Evolutionary conservation across 2,797 vertebrate species (phyloP).

Genomic region (Diceros bicornis): DNA sequence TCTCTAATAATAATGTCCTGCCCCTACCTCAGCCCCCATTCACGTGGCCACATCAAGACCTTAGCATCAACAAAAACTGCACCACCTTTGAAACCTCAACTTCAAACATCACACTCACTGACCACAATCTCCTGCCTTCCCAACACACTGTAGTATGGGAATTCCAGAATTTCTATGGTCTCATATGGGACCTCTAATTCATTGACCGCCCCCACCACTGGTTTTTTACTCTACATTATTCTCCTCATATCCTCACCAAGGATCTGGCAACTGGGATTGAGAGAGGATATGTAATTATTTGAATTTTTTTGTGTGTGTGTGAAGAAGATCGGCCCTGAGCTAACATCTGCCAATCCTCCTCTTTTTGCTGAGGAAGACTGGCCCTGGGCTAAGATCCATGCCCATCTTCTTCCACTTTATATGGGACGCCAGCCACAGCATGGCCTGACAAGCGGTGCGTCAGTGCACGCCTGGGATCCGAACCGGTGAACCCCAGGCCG

Average conservation of each 20-base stretch:
- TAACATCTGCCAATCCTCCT: too few relatives aligned
- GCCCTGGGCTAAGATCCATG: too few relatives aligned
- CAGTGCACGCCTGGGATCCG: too few relatives aligned
- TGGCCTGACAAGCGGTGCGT: too few relatives aligned
- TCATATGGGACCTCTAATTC: neutral
- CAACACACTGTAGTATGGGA: neutral
- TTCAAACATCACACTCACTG: neutral
- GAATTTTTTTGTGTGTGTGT: neutral
- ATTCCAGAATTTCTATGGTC: neutral
- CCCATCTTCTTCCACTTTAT: too few relatives aligned
- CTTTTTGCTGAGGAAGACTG: too few relatives aligned
- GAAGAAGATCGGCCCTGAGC: too few relatives aligned
- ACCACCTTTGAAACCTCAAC: neutral
- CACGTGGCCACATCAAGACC: neutral
- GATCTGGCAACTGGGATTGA: neutral
- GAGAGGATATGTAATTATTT: neutral
- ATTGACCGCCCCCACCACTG: neutral
- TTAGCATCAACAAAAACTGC: neutral
- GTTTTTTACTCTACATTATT: neutral
- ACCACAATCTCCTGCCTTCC: neutral
- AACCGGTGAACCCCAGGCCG: too few relatives aligned
- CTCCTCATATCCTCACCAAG: neutral
- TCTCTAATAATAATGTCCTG: neutral
- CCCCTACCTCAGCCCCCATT: neutral
- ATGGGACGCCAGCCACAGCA: too few relatives aligned